A percentile compares a stretch with the other conserved stretches of the same genome.
These are phyloP conservation scores for Melipona beecheii DNA, from an alignment of 2,888 invertebrate species.

Conservation along the genomic window DNA sequence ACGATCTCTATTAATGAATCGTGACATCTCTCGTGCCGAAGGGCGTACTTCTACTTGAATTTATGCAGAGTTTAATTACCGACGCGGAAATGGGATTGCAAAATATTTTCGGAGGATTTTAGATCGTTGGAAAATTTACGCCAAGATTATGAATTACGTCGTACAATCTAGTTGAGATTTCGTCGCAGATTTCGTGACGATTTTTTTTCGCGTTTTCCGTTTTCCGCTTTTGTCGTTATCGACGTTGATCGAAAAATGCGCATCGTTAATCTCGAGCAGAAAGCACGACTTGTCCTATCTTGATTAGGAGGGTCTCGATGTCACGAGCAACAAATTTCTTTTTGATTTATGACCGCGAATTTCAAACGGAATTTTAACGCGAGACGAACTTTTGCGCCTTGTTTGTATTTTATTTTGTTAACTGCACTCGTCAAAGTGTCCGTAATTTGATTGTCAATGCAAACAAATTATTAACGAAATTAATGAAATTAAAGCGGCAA, in stretches of 20 bases:
- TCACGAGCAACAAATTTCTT: neutral
- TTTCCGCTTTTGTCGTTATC: neutral
- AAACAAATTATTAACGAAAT: too few species aligned
- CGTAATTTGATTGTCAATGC: too few species aligned
- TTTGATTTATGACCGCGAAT: neutral
- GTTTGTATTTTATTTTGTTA: too few species aligned
- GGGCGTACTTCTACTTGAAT: neutral
- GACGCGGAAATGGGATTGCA: neutral
- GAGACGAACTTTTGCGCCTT: too few species aligned
- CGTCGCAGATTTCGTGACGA: neutral
- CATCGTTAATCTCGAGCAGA: neutral
- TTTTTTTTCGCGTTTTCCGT: neutral
- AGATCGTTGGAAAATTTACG: neutral
- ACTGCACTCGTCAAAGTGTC: too few species aligned
- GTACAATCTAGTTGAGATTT: too few species aligned
- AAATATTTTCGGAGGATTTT: neutral
- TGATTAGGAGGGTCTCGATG: neutral
- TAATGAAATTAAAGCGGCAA: too few species aligned
- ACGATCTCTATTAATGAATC: constrained; percentile 2
- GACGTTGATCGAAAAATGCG: neutral
- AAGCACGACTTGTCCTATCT: neutral
- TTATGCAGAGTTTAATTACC: neutral
- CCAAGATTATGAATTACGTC: neutral
- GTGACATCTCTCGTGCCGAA: neutral
- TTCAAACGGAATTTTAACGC: neutral